Evolutionary conservation across 2,888 invertebrate genomes (phyloP), one percentile per base, ranked within the genome.

Genomic region (Syrphus vitripennis): DNA sequence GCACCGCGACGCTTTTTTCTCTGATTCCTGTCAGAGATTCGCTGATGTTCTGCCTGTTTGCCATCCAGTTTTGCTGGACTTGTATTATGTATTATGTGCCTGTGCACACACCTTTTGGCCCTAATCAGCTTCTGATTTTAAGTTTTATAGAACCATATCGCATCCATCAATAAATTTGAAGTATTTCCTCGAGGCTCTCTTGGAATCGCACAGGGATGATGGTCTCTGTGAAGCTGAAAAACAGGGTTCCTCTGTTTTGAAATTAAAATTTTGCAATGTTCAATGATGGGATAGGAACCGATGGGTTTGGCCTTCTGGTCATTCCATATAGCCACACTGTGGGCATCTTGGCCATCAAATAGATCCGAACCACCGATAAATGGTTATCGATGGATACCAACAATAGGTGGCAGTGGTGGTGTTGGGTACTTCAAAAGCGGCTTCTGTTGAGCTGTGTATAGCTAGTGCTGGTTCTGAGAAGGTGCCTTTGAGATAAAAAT

Each of bases 101-200:
- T 9, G 16, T 19, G 55, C 71, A 65, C 79, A 79, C 84, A 84
- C 80, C 80, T 67, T 40, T 57, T 69, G 57, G 63, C 42, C 61
- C 72, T 86, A 86, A 86, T 86, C 86, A 86, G 81, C 86, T 86
- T 74, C 86, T 86, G 86, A 86, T 86, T 86, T 86, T 69, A 81
- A 74, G 67, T 77, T 77, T 81, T 81, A 86, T 74, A 86, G 72
- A 86, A 86, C 86, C 86, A 86, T 86, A 86, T 86, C 86, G 86
- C 86, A 86, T 86, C 86, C 86, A 86, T 86, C 86, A 86, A 86
- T 86, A 86, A 86, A 86, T 86, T 86, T 86, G 86, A 86, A 81
- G 74, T 86, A 86, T 86, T 81, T 86, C 55, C 81, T 61, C 81
- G 19, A 65, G 72, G 57, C 53, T 69, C 40, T 45, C 2, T n/a